Base-by-base conservation (phyloP, 2,797 vertebrate genomes). In the Malacoraja senta region DNA sequence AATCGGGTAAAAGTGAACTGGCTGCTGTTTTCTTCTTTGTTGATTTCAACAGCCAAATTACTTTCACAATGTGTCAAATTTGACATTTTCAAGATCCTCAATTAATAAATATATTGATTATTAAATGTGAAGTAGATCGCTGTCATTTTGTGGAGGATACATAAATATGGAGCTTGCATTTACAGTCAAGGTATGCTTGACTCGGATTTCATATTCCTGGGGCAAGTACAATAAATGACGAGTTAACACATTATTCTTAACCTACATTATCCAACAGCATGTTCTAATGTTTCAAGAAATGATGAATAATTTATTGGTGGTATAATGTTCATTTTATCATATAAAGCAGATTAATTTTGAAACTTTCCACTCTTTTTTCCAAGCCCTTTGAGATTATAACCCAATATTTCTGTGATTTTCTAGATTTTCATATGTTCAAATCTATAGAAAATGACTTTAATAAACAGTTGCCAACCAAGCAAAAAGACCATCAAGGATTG, bases 261-360 rank as follows among this genome's bases (percentile, higher is more conserved):
- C 90, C 21, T 92, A 44, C 6, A n/a, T 92, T 92, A 92, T 17
- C 68, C 71, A 44, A 58, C 21, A 92, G 26, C 29, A 92, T 76
- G 38, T 84, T 84, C 53, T 76, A 74, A 92, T 58, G 71, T 92
- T 72, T 92, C 90, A 92, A 29, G 90, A 92, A 76, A 53, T 21
- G 21, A 76, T 76, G 71, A 95, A 95, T 95, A 95, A 95, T 95
- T 94, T 53, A 95, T 93, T 68, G 88, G 84, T 65, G 29, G 76
- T 93, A 84, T 93, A 93, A 84, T 94, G 94, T 94, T 95, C 92
- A 94, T 80, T 94, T 94, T 83, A 77, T 84, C 90, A 81, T 93
- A 90, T 93, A 91, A 84, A 77, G 0, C 19, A 94, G 94, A n/a
- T 13, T 53, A 93, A 65, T 90, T 94, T 93, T 74, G 93, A 94